A percentile compares a stretch with the other conserved stretches of the same genome.
Evolutionary conservation across 2,113 vertebrate species (phyloP).

Genomic region (Osmerus mordax): DNA sequence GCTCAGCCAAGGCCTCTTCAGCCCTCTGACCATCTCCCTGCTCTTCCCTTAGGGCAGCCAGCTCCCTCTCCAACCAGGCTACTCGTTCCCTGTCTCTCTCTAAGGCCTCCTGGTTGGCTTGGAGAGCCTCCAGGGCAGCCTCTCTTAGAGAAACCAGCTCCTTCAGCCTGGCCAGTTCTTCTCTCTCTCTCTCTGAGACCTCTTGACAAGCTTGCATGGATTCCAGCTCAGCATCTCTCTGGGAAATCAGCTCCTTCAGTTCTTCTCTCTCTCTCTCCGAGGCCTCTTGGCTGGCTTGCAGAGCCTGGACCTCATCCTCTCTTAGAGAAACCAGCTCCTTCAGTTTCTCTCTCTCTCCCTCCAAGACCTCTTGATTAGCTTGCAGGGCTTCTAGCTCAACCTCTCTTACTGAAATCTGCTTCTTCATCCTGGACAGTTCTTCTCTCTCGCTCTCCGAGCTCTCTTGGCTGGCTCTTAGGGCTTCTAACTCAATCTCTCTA

Average conservation of each 20-base stretch:
- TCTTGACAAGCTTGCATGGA: background rate
- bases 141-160: constrained; percentile 36
- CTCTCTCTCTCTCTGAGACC: background rate
- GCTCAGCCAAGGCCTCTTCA: constrained; percentile 40
- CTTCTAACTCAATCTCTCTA: too few species aligned
- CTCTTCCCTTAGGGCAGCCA: constrained; percentile 53
- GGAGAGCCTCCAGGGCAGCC: constrained; percentile 56
- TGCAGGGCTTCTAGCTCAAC: constrained; percentile 58
- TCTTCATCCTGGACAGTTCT: background rate
- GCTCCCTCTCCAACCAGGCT: constrained; percentile 54
- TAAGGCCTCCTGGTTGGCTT: constrained; percentile 3
- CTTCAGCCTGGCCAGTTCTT: background rate
- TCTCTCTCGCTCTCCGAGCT: background rate
- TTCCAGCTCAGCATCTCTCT: too few species aligned
- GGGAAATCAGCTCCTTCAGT: background rate
- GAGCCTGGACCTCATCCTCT: too few species aligned
- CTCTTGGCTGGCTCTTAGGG: background rate
- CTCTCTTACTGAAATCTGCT: constrained; percentile 34
- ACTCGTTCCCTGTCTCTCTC: constrained; percentile 50
- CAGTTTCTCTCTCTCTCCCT: constrained; percentile 45
- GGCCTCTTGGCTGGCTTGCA: constrained; percentile 52
- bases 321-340: constrained; percentile 7
- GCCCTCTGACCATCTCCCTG: constrained; percentile 38
- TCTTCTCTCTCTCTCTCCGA: constrained; percentile 53
- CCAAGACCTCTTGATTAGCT: constrained; percentile 56